Base-by-base conservation (phyloP, 92 coral and sea anemone genomes). In the Bergia sp. region DNA sequence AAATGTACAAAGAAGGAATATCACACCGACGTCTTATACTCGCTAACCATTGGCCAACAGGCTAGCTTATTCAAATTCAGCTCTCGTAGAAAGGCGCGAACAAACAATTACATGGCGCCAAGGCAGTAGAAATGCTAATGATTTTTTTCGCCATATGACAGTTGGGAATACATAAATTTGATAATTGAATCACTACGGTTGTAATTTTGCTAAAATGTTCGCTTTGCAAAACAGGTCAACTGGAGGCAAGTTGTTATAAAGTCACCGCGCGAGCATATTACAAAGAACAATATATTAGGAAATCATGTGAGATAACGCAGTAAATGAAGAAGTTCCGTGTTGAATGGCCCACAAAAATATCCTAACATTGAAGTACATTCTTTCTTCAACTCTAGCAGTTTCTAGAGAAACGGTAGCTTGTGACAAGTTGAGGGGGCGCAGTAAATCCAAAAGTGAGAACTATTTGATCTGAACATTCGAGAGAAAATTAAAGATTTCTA, bases 61-160 rank as follows among this genome's bases (percentile, higher is more conserved):
- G 76, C 16, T 36, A 72, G 41, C 76, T 72, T 42, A 72, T 72
- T 72, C 76, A 72, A 72, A 72, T 72, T 72, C 76, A 71, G 18
- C 37, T 47, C 87, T 67, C 71, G 43, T 16, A 21, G 36, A 71
- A 84, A 39, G 87, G 78, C 87, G 43, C 87, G 55, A 37, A 16
- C 74, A 84, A 84, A 71, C 87, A 84, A 44, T 84, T 84, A 71
- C 77, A 44, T 61, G 23, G 78, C 66, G 64, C 44, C 79, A 66
- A 49, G 74, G 41, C 79, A 43, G 66, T 29, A 84, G 79, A 84
- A 45, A 84, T 84, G 87, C 78, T 45, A 84, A 84, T 84, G 79
- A 76, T 6, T 37, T 78, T 57, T 80, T 66, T 66, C 85, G 87
- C 77, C 77, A 43, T 44, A 10, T 71, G 87, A 84, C 87, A 84